Conservation (phyloP, 2,797 vertebrate genomes). For the Muscicapa comitata region DNA sequence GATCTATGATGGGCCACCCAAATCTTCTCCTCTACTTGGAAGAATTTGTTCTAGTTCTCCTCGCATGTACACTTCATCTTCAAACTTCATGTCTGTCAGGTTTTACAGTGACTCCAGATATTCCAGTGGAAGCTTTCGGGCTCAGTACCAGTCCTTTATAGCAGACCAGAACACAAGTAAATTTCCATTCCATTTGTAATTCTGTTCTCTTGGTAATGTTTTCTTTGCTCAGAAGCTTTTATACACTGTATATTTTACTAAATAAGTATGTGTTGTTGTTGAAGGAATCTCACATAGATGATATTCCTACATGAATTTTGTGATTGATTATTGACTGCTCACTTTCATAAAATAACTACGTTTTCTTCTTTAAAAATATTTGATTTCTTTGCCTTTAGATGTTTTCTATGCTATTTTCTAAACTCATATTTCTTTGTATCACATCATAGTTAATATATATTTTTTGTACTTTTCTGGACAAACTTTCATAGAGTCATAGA, state of each 20-base stretch:
- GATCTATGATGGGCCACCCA: constrained; percentile 69
- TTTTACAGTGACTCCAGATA: constrained; percentile 59
- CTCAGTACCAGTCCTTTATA: constrained; percentile 24
- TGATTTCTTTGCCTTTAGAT: not conserved
- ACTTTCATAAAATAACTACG: not conserved
- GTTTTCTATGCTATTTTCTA: not conserved
- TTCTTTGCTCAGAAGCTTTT: not conserved
- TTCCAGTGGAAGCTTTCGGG: constrained; percentile 45
- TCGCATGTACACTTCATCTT: constrained; percentile 55
- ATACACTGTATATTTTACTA: not conserved
- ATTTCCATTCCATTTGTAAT: not conserved
- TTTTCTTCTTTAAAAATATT: not conserved
- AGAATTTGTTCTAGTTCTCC: constrained; percentile 47
- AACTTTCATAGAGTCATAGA: not conserved
- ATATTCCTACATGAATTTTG: not conserved
- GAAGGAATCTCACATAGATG: not conserved
- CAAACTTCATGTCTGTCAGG: constrained; percentile 71
- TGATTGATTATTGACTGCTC: not conserved
- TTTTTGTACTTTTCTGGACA: not conserved
- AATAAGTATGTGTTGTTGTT: not conserved
- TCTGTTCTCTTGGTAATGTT: not conserved
- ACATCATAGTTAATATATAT: not conserved
- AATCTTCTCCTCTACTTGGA: constrained; percentile 53
- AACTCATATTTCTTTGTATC: not conserved
- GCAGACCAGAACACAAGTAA: constrained; percentile 53